A percentile compares a stretch with the other conserved stretches of the same genome.
Evolutionary conservation across 2,888 invertebrate genomes (phyloP).

Genomic region (Chrysodeixis includens): DNA sequence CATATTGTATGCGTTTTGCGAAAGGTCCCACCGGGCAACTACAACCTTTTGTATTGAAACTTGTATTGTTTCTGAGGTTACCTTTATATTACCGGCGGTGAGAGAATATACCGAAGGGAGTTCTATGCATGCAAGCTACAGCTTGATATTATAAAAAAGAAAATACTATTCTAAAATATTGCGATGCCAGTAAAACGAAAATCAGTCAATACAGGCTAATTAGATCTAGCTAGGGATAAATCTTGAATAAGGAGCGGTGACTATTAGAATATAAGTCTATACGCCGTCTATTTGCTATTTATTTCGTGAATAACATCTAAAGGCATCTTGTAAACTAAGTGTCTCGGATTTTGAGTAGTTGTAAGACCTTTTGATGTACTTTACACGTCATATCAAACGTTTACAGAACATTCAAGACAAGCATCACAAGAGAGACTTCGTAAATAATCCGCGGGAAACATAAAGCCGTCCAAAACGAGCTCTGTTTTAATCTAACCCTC

Average conservation of each 20-base stretch:
- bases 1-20: conserved; percentile 13
- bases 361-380: neutral
- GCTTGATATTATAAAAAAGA: too few species aligned
- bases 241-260: too few species aligned
- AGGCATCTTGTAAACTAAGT: too few species aligned
- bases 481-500: conserved; percentile 41
- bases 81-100: neutral
- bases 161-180: too few species aligned
- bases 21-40: neutral
- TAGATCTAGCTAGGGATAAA: too few species aligned
- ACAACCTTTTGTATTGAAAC: neutral
- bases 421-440: conserved; percentile 15
- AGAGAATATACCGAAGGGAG: neutral
- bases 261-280: too few species aligned
- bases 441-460: conserved; percentile 26
- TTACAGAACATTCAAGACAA: neutral
- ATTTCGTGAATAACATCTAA: neutral
- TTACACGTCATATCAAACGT: neutral
- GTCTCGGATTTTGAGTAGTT: neutral
- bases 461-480: conserved; percentile 25
- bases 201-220: too few species aligned
- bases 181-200: too few species aligned
- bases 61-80: neutral
- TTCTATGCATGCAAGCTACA: neutral
- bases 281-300: too few species aligned